A percentile compares a stretch with the other conserved stretches of the same genome.
These are phyloP conservation scores for Pollenia amentaria DNA, from an alignment of 2,888 invertebrate genomes.

Conservation along the genomic window DNA sequence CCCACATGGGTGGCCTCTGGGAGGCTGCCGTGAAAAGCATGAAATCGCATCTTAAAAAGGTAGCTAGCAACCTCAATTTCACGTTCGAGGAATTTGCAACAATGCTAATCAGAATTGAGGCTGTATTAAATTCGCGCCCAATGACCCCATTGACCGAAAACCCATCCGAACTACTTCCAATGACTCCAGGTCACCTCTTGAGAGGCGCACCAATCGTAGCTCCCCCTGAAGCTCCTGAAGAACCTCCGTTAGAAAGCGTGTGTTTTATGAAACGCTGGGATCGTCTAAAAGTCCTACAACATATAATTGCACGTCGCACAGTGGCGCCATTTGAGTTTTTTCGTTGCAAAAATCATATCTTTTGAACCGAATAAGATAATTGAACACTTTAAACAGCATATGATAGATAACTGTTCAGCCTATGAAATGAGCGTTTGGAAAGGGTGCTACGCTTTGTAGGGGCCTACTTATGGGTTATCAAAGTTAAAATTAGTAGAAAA, in stretches of 20 bases:
- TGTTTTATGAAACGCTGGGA: slow-evolving; percentile 20
- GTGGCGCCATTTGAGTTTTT: too few relatives aligned
- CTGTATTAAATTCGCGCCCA: slow-evolving; percentile 5
- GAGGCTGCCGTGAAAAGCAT: slow-evolving; percentile 1
- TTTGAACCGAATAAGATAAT: too few relatives aligned
- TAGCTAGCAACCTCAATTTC: background rate
- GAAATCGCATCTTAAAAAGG: background rate
- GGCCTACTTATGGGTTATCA: too few relatives aligned
- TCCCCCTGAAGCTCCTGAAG: slow-evolving; percentile 28
- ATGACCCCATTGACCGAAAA: slow-evolving; percentile 42
- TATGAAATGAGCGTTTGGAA: too few relatives aligned
- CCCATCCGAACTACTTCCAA: slow-evolving; percentile 20
- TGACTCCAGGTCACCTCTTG: slow-evolving; percentile 54
- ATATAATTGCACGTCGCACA: slow-evolving; percentile 29
- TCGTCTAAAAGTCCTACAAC: slow-evolving; percentile 12
- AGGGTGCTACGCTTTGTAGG: too few relatives aligned
- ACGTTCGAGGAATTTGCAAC: background rate
- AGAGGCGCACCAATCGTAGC: slow-evolving; percentile 36
- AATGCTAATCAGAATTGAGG: background rate
- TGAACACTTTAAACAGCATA: too few relatives aligned
- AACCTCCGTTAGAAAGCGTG: too few relatives aligned
- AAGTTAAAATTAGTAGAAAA: too few relatives aligned
- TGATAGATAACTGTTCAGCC: too few relatives aligned
- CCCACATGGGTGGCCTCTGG: too few relatives aligned
- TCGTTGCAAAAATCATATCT: too few relatives aligned